Percentiles rank a stretch among this genome's conserved stretches.
These are phyloP conservation scores for Lepidurus couesii DNA, from an alignment of 1,140 invertebrate genomes.

Conservation along the genomic window DNA sequence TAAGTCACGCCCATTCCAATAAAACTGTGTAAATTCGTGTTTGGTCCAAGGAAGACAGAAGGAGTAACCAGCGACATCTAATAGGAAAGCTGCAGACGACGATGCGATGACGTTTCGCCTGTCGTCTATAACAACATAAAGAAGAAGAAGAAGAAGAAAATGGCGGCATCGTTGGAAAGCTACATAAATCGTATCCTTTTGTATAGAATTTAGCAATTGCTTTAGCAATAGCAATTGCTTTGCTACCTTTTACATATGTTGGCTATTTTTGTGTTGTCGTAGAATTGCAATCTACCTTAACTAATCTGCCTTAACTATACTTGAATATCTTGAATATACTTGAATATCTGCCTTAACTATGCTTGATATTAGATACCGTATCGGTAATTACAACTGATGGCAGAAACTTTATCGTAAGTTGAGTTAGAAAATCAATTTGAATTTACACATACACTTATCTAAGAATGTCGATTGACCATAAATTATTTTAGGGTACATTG, in stretches of 20 bases:
- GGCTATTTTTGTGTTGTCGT: slow-evolving; percentile 10
- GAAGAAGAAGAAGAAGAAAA: too few relatives aligned
- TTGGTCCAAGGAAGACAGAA: too few relatives aligned
- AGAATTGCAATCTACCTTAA: slow-evolving; percentile 35
- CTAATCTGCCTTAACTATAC: slow-evolving; percentile 46
- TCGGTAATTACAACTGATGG: slow-evolving; percentile 92
- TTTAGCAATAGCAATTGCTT: neutral
- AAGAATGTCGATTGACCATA: slow-evolving; percentile 32
- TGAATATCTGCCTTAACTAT: slow-evolving; percentile 46
- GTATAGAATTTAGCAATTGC: neutral
- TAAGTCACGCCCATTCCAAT: too few relatives aligned
- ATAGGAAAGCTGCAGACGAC: too few relatives aligned
- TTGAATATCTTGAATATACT: slow-evolving; percentile 40
- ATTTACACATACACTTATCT: slow-evolving; percentile 34
- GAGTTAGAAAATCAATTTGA: slow-evolving; percentile 24
- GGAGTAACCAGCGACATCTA: too few relatives aligned
- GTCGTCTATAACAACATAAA: too few relatives aligned
- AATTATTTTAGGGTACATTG: slow-evolving; percentile 62
- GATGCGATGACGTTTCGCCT: too few relatives aligned
- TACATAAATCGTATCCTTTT: slow-evolving; percentile 78
- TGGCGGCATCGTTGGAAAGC: slow-evolving; percentile 75
- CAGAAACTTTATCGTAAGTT: slow-evolving; percentile 85
- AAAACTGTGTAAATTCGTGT: too few relatives aligned
- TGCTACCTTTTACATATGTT: neutral
- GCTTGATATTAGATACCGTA: slow-evolving; percentile 63